Evolutionary conservation across 2,113 vertebrate species (phyloP), one percentile per base, ranked within the genome.

Genomic region (Alethe diademata): DNA sequence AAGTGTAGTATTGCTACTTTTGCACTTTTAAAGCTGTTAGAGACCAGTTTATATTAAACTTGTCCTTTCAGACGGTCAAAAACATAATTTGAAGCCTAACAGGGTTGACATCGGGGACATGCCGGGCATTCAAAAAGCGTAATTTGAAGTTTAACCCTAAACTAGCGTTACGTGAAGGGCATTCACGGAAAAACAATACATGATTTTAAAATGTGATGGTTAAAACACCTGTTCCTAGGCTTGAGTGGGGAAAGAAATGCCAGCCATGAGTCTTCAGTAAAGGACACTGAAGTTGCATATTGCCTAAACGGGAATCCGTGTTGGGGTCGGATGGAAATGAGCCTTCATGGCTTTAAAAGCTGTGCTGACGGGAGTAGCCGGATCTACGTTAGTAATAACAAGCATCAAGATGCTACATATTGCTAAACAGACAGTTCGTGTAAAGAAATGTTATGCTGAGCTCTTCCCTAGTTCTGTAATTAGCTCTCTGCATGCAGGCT

Each of bases 381-480:
- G 57, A 78, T 72, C 96, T 53, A 15, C 26, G 2, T 72, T 81
- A 51, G 53, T 42, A 95, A 72, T 48, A 92, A 76, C 64, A 92
- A 88, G 72, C 84, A 93, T 81, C 72, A 91, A 92, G 84, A 72
- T 38, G 70, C 73, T 87, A 57, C 90, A 33, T 28, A 79, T 75
- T 78, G 94, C 95, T 95, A 81, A 82, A 86, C 76, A 95, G 23
- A 61, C 61, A 89, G 16, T 86, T 92, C 51, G 92, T 95, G 91
- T 64, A 38, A 70, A 88, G 80, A 95, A 93, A 94, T 91, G 71
- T 87, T 92, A 90, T 9, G 79, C 85, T 82, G 91, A 90, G 73
- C 85, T 61, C 64, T 88, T 90, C 67, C 62, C 62, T 47, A 76
- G 35, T 80, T 96, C 93, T 93, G 64, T 51, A 90, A 90, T 86